Base-by-base conservation (phyloP, 1,140 invertebrate genomes). In the Sesamia nonagrioides region DNA sequence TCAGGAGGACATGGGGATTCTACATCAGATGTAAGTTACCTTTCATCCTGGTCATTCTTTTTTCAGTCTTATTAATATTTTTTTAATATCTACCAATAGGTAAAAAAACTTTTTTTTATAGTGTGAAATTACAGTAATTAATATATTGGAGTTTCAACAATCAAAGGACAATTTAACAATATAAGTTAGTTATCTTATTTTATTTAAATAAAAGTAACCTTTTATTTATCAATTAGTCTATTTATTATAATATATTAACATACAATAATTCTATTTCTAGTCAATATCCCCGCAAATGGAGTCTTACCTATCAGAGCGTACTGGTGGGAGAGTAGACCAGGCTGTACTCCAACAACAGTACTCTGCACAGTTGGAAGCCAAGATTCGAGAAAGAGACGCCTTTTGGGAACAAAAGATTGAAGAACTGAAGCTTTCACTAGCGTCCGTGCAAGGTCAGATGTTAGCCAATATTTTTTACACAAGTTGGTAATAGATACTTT, bases 381-480 rank as follows among this genome's bases (percentile, higher is more conserved):
- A 94, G 63, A 78, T 95, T 45, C 80, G 84, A 52, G 93, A 95
- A 9, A 88, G 90, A 81, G 93, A 95, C 79, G 73, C 81, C 1
- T 91, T 88, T 61, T 95, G 93, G 93, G 91, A 95, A 81, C 88
- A 92, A 80, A 92, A 89, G 81, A 87, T 94, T 80, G 91, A 95
- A 63, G 92, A 94, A 54, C 58, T 95, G n/a, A 91, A 92, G 63
- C 80, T 92, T 21, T 90, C 91, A 11, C 77, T 92, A 17, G 86
- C 93, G 17, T 85, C 92, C 17, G 88, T 89, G 52, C 93, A 95
- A 90, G 91, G 93, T 94, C 80, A 72, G 69, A 37, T 66, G 50
- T 66, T 50, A 66, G 21, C 71, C 42, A 50, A 33, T 61, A 42
- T 9, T 76, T 63, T 50, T 17, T 52, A 33, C 18, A 40, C 17